Conservation (phyloP, 2,888 invertebrate species). For the Meganola albula region DNA sequence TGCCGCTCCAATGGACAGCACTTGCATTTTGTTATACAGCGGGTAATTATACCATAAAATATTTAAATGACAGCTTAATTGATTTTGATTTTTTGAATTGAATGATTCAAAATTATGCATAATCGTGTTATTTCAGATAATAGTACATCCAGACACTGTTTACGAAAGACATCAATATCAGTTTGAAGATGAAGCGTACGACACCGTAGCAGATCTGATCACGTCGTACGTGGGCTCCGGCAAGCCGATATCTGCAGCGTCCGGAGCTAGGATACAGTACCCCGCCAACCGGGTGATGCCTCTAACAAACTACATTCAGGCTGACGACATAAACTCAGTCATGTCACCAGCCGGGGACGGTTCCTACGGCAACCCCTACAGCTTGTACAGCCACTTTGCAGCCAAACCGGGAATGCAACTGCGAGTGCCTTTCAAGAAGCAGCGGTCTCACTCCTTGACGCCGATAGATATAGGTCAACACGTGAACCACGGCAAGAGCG, state of each 20-base stretch:
- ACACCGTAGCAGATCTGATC: constrained; percentile 94
- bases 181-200: constrained; percentile 95
- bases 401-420: constrained; percentile 60
- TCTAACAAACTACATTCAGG: constrained; percentile 81
- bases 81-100: not conserved
- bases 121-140: constrained; percentile 74
- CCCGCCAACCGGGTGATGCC: constrained; percentile 91
- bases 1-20: constrained; percentile 88
- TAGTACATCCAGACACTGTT: constrained; percentile 92
- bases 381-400: constrained; percentile 69
- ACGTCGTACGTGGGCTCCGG: constrained; percentile 95
- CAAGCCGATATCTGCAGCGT: constrained; percentile 91
- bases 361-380: constrained; percentile 62
- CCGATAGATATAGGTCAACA: constrained; percentile 77
- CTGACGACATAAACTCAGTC: constrained; percentile 51
- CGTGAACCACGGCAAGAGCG: constrained; percentile 77
- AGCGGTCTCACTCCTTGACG: constrained; percentile 88
- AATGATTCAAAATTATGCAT: not conserved
- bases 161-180: constrained; percentile 95
- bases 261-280: constrained; percentile 90
- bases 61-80: not conserved
- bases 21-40: constrained; percentile 95
- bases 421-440: constrained; percentile 68
- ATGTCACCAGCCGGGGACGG: constrained; percentile 54
- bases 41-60: constrained; percentile 80